Percentiles rank a stretch among this genome's conserved stretches.
Evolutionary conservation across 2,113 vertebrate species (phyloP).

Genomic region (Gallinago jamesoni): DNA sequence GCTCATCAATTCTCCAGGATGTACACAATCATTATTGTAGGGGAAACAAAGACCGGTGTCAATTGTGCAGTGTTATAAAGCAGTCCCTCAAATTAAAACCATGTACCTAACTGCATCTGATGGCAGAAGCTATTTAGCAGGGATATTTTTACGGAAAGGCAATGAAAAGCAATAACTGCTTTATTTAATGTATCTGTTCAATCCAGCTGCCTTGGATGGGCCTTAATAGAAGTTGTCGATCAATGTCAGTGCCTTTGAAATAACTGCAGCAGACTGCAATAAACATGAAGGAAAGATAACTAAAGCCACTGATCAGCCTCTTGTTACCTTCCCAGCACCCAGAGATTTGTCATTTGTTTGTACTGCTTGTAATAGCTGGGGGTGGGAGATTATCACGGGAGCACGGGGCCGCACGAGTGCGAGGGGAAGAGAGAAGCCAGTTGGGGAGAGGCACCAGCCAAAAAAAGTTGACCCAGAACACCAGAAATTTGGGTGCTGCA

Average conservation of each 20-base stretch:
- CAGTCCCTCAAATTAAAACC: slow-evolving; percentile 99
- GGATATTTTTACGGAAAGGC: slow-evolving; percentile 93
- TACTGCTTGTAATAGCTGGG: slow-evolving; percentile 76
- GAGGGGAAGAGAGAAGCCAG: background rate
- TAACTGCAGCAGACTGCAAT: slow-evolving; percentile 90
- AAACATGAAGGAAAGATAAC: slow-evolving; percentile 93
- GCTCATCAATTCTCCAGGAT: slow-evolving; percentile 94
- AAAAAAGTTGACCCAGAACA: background rate
- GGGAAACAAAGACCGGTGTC: slow-evolving; percentile 90
- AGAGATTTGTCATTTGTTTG: slow-evolving; percentile 88
- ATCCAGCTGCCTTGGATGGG: slow-evolving; percentile 89
- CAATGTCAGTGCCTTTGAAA: slow-evolving; percentile 88
- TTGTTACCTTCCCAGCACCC: slow-evolving; percentile 84
- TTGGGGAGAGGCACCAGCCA: background rate
- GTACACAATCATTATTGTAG: slow-evolving; percentile 91
- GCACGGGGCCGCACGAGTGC: background rate
- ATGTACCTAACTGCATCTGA: slow-evolving; percentile 93
- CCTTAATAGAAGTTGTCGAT: slow-evolving; percentile 99
- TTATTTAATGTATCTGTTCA: slow-evolving; percentile 98
- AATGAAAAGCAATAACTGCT: slow-evolving; percentile 98
- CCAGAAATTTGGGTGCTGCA: background rate
- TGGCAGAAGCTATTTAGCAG: slow-evolving; percentile 93
- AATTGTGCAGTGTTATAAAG: slow-evolving; percentile 87
- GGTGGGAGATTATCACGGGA: slow-evolving; percentile 67
- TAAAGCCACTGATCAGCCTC: slow-evolving; percentile 82